Percentiles rank a stretch among this genome's conserved stretches.
Evolutionary conservation across 2,888 invertebrate species (phyloP).

Genomic region (Chrysolina americana): DNA sequence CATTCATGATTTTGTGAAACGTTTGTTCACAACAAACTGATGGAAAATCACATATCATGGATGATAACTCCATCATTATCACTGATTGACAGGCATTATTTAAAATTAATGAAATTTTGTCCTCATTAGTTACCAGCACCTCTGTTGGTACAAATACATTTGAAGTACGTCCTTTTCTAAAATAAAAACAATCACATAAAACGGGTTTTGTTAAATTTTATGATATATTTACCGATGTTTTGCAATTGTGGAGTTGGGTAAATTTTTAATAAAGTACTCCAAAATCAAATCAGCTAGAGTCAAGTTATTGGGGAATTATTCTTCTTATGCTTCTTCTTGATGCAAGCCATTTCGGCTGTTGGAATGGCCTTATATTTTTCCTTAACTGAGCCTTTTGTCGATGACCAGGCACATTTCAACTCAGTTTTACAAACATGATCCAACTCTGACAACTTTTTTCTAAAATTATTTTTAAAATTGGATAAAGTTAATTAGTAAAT

Average conservation of each 20-base stretch:
- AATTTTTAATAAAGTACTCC: slow-evolving; percentile 23
- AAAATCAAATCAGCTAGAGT: slow-evolving; percentile 20
- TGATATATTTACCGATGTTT: slow-evolving; percentile 2
- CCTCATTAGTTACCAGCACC: slow-evolving; percentile 18
- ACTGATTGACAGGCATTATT: slow-evolving; percentile 26
- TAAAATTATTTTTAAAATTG: slow-evolving; percentile 4
- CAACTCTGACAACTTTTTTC: slow-evolving; percentile 9
- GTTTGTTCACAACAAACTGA: slow-evolving; percentile 13
- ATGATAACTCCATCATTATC: slow-evolving; percentile 18
- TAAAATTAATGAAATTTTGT: slow-evolving; percentile 25
- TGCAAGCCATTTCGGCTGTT: slow-evolving; percentile 27
- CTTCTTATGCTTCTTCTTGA: slow-evolving; percentile 23
- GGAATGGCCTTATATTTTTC: slow-evolving; percentile 15
- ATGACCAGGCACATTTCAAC: slow-evolving; percentile 15
- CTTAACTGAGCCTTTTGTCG: slow-evolving; percentile 8
- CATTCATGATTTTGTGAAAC: slow-evolving; percentile 8
- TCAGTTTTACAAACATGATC: slow-evolving; percentile 5
- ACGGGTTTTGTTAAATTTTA: slow-evolving; percentile 15
- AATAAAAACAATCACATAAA: slow-evolving; percentile 24
- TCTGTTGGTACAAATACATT: slow-evolving; percentile 24
- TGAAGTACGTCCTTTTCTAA: slow-evolving; percentile 25
- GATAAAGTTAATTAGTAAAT: slow-evolving; percentile 4
- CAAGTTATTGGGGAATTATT: slow-evolving; percentile 13
- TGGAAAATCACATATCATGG: slow-evolving; percentile 19
- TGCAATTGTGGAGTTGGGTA: slow-evolving; percentile 13